Evolutionary conservation across 2,888 invertebrate genomes (phyloP).

Genomic region (Cephus spinipes): DNA sequence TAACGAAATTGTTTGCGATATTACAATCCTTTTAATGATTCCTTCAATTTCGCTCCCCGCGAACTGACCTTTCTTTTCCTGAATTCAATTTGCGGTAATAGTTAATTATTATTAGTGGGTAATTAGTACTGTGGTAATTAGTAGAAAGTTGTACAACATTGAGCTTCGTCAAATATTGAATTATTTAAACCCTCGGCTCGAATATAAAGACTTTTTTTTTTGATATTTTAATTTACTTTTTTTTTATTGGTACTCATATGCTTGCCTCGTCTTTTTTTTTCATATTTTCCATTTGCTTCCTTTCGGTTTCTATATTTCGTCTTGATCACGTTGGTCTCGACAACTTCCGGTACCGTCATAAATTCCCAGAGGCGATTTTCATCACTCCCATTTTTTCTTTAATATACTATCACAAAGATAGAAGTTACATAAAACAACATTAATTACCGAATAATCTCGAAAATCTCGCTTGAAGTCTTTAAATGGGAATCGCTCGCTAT

Average conservation of each 20-base stretch:
- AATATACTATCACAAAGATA: neutral
- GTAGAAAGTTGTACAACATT: constrained; percentile 34
- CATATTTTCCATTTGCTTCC: neutral
- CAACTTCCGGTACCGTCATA: neutral
- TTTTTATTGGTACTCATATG: neutral
- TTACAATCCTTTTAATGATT: neutral
- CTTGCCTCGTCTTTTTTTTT: neutral
- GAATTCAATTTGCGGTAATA: neutral
- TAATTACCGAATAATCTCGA: constrained; percentile 17
- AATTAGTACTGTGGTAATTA: constrained; percentile 6
- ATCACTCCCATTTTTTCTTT: neutral
- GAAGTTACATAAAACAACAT: constrained; percentile 20
- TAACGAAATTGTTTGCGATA: neutral
- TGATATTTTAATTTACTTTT: neutral
- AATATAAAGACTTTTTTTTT: neutral
- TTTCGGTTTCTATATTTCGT: neutral
- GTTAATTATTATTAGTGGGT: neutral
- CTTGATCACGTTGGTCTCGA: neutral
- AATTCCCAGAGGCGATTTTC: neutral
- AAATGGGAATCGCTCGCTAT: constrained; percentile 9
- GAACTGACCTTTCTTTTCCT: neutral
- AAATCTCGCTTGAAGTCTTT: constrained; percentile 12
- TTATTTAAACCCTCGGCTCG: constrained; percentile 12
- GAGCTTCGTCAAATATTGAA: constrained; percentile 21
- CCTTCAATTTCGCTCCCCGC: neutral